Conservation (phyloP, 2,113 vertebrate genomes). For the Nothoprocta pentlandii region DNA sequence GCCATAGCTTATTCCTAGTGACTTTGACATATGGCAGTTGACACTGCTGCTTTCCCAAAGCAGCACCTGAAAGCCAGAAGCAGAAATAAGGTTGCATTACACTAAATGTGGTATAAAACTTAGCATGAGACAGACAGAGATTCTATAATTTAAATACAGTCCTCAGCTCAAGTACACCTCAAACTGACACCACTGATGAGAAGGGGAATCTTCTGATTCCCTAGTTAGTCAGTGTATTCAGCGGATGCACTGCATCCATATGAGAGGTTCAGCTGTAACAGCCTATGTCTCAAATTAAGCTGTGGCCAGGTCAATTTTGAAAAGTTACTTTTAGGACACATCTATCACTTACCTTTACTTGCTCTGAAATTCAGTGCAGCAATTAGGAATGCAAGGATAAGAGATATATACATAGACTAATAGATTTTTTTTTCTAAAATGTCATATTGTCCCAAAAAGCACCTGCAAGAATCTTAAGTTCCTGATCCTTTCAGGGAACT, state of each 20-base stretch:
- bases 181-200: background rate
- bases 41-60: background rate
- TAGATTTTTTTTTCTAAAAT: background rate
- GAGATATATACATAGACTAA: background rate
- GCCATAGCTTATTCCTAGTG: background rate
- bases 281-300: background rate
- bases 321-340: background rate
- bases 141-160: background rate
- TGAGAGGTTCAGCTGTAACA: background rate
- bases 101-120: background rate
- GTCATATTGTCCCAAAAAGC: background rate
- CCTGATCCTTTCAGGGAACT: background rate
- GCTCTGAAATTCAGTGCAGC: background rate
- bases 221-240: background rate
- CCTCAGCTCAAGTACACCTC: background rate
- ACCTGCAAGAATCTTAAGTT: background rate
- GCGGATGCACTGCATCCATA: background rate
- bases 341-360: background rate
- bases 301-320: background rate
- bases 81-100: background rate
- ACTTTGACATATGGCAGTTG: background rate
- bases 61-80: background rate
- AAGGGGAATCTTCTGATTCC: background rate
- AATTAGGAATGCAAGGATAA: background rate
- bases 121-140: background rate